A percentile compares a stretch with the other conserved stretches of the same genome.
These are phyloP conservation scores for Pyrrhia umbra DNA, from an alignment of 2,888 invertebrate species.

Conservation along the genomic window DNA sequence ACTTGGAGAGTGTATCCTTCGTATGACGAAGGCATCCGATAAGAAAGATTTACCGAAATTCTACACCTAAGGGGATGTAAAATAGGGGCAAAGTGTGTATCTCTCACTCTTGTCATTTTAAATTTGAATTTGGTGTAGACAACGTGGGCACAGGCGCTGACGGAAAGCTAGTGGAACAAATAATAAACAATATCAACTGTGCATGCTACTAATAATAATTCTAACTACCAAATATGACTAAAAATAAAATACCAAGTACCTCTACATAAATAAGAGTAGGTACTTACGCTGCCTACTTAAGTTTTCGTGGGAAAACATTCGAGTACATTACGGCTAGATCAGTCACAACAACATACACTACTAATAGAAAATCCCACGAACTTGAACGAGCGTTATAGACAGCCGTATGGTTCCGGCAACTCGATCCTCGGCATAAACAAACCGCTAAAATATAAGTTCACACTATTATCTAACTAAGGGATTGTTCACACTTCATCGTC, in stretches of 20 bases:
- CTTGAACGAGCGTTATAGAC: slow-evolving; percentile 17
- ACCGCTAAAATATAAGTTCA: slow-evolving; percentile 21
- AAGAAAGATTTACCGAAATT: too few relatives aligned
- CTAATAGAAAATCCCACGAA: slow-evolving; percentile 44
- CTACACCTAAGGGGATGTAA: too few relatives aligned
- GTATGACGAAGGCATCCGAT: too few relatives aligned
- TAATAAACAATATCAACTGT: too few relatives aligned
- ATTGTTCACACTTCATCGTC: slow-evolving; percentile 1
- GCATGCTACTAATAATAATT: too few relatives aligned
- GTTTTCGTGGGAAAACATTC: slow-evolving; percentile 31
- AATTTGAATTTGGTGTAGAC: too few relatives aligned
- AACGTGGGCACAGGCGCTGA: too few relatives aligned
- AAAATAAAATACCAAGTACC: slow-evolving; percentile 4
- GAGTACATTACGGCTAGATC: slow-evolving; percentile 3
- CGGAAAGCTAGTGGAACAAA: too few relatives aligned
- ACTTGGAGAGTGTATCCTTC: too few relatives aligned
- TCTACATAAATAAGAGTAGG: neutral
- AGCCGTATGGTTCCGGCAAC: slow-evolving; percentile 41
- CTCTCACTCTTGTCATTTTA: too few relatives aligned
- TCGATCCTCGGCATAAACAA: slow-evolving; percentile 13
- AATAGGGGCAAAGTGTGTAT: too few relatives aligned
- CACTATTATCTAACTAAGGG: neutral
- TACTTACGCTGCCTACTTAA: neutral
- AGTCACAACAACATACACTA: slow-evolving; percentile 10
- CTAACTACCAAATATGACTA: too few relatives aligned